Percentiles rank a stretch among this genome's conserved stretches.
Conservation (phyloP, 2,888 invertebrate species). For the Lasiommata megera region DNA sequence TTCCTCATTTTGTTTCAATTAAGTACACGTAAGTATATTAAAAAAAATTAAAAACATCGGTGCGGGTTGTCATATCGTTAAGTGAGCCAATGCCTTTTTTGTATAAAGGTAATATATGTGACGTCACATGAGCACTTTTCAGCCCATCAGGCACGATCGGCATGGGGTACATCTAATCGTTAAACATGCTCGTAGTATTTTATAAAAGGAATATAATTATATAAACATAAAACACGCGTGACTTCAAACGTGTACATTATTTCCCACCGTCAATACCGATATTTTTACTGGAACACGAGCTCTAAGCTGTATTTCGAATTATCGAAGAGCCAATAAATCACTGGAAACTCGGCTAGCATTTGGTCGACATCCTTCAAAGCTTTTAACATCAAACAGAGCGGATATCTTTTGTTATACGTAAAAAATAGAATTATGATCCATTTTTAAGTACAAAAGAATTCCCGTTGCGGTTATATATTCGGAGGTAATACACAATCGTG, state of each 20-base stretch:
- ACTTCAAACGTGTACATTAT: not conserved
- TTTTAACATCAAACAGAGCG: conserved; percentile 20
- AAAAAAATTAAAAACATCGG: no score
- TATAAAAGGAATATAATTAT: not conserved
- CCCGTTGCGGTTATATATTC: no score
- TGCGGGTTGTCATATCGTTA: no score
- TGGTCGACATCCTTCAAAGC: conserved; percentile 17
- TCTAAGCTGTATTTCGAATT: conserved; percentile 17
- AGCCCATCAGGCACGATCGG: no score
- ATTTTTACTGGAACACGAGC: conserved; percentile 12
- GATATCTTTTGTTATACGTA: conserved; percentile 17
- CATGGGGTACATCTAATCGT: no score
- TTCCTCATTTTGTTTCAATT: no score
- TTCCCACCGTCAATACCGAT: conserved; percentile 12
- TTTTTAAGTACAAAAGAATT: not conserved
- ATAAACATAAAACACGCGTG: not conserved
- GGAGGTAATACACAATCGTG: no score
- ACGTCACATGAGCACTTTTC: no score
- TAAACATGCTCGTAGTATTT: no score
- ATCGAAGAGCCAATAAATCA: conserved; percentile 32
- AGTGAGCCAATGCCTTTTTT: no score
- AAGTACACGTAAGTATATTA: no score
- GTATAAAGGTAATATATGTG: no score
- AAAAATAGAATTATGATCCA: not conserved
- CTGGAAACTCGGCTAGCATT: conserved; percentile 20